phyloP scores from a whole-genome alignment of 2,888 invertebrate species.

The Teinopalpus imperialis region DNA sequence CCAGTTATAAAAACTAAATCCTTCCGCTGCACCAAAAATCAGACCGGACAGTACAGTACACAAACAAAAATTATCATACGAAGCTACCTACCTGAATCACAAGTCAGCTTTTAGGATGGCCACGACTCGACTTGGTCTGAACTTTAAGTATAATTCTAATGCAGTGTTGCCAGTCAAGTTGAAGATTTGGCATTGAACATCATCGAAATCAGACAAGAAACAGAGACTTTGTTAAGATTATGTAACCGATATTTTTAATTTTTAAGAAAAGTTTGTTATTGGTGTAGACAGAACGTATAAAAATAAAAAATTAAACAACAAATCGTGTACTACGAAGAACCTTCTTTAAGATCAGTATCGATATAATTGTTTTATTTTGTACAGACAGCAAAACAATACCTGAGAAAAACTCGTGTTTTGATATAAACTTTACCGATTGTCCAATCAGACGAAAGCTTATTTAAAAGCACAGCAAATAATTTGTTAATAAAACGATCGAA shows the following conservation, averaged over 20 bases:
- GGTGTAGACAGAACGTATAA: too few relatives aligned
- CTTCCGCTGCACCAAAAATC: conserved; percentile 10
- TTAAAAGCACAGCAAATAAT: too few relatives aligned
- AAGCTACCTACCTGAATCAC: conserved; percentile 23
- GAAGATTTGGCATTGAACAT: conserved; percentile 6
- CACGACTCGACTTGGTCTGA: conserved; percentile 13
- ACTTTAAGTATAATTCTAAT: conserved; percentile 1
- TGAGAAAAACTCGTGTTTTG: too few relatives aligned
- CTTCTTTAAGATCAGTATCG: too few relatives aligned
- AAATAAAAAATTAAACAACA: neutral
- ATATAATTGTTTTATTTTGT: too few relatives aligned
- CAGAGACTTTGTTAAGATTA: too few relatives aligned
- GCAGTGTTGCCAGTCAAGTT: conserved; percentile 5
- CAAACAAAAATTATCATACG: neutral
- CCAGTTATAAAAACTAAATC: neutral
- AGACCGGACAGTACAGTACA: neutral
- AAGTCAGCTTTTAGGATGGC: conserved; percentile 24
- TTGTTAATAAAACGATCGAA: too few relatives aligned
- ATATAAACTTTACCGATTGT: too few relatives aligned
- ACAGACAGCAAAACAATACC: too few relatives aligned
- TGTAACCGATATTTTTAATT: too few relatives aligned
- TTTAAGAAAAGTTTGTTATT: too few relatives aligned
- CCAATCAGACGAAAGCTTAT: too few relatives aligned
- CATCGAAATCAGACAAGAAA: conserved; percentile 21
- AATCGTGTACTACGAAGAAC: neutral